Evolutionary conservation across 1,140 invertebrate species (phyloP).

Genomic region (Macrocentrus cingulum): DNA sequence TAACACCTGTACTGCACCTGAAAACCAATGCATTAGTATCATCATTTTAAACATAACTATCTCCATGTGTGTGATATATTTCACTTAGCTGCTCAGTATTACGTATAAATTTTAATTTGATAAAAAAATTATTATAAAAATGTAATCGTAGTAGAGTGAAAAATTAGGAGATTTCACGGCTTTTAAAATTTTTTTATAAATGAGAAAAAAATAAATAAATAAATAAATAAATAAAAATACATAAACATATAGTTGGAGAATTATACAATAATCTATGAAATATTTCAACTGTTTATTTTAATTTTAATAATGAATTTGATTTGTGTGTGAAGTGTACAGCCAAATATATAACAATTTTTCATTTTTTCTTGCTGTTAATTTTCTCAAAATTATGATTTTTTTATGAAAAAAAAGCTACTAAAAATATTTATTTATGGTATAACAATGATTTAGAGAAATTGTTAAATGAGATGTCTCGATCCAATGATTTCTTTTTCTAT

Average conservation of each 20-base stretch:
- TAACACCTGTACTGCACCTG: slow-evolving; percentile 5
- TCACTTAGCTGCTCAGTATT: slow-evolving; percentile 27
- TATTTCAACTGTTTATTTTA: slow-evolving; percentile 45
- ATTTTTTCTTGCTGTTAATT: slow-evolving; percentile 3
- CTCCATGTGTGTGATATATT: slow-evolving; percentile 19
- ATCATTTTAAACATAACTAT: no score
- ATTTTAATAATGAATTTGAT: slow-evolving; percentile 38
- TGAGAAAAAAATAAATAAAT: no score
- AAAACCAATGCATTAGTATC: slow-evolving; percentile 2
- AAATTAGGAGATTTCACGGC: no score
- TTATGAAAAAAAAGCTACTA: slow-evolving; percentile 45
- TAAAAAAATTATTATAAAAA: no score
- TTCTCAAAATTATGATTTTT: slow-evolving; percentile 36
- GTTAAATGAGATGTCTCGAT: slow-evolving; percentile 12
- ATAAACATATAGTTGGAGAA: no score
- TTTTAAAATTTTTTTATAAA: no score
- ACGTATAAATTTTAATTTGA: slow-evolving; percentile 5
- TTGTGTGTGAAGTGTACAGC: neutral
- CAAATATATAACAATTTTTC: neutral
- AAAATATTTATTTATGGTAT: slow-evolving; percentile 37
- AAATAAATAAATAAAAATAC: no score
- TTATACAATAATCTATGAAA: slow-evolving; percentile 42
- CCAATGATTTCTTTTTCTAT: neutral
- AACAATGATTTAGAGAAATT: no score
- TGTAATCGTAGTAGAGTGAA: no score